These are phyloP conservation scores for Calycopis cecrops DNA, from an alignment of 1,140 invertebrate species.

Conservation along the genomic window DNA sequence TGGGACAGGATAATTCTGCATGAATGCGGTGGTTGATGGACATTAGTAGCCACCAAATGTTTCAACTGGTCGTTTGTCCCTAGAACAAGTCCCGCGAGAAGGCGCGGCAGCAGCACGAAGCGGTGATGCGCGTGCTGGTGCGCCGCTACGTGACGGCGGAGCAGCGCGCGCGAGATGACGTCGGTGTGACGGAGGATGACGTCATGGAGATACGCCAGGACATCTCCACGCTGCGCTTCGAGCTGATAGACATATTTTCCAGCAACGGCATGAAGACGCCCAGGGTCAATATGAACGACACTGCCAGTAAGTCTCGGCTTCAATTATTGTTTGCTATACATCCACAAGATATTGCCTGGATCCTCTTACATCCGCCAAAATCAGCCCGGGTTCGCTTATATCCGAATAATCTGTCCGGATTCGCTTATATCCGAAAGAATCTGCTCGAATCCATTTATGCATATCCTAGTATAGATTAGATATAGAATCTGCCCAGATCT, in stretches of 20 bases:
- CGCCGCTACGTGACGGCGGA: slow-evolving; percentile 89
- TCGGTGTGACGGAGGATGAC: slow-evolving; percentile 94
- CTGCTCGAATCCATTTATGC: too few relatives aligned
- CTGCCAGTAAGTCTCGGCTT: slow-evolving; percentile 76
- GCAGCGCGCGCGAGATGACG: slow-evolving; percentile 87
- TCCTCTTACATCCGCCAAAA: too few relatives aligned
- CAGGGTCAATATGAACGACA: slow-evolving; percentile 78
- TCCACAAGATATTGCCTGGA: not conserved
- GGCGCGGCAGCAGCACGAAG: slow-evolving; percentile 81
- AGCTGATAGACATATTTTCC: slow-evolving; percentile 90
- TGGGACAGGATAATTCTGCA: too few relatives aligned
- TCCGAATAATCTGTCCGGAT: too few relatives aligned
- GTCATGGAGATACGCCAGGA: slow-evolving; percentile 97
- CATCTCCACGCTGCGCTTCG: slow-evolving; percentile 89
- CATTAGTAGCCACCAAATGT: too few relatives aligned
- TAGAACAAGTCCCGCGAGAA: slow-evolving; percentile 84
- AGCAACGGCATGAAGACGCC: slow-evolving; percentile 89
- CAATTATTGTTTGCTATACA: slow-evolving; percentile 2
- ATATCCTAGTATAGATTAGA: too few relatives aligned
- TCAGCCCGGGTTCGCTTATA: too few relatives aligned
- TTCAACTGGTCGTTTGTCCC: too few relatives aligned
- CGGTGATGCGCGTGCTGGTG: slow-evolving; percentile 86
- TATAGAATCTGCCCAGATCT: too few relatives aligned
- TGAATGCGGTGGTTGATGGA: too few relatives aligned
- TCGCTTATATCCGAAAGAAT: too few relatives aligned